These are phyloP conservation scores for Phaenicophaeus curvirostris DNA, from an alignment of 2,797 vertebrate genomes.

Conservation along the genomic window DNA sequence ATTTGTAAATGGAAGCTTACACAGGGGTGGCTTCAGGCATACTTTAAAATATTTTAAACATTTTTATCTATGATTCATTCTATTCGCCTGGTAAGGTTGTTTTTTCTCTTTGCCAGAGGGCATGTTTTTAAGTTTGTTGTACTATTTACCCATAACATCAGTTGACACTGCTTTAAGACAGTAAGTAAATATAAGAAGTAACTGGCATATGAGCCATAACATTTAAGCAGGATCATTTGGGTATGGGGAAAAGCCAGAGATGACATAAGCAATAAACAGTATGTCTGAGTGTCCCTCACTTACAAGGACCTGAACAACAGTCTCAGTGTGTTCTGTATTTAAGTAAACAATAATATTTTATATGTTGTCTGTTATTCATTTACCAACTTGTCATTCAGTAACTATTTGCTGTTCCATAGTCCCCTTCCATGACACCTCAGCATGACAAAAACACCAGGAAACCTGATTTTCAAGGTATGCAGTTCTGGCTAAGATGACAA, in stretches of 20 bases:
- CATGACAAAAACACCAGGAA: not conserved
- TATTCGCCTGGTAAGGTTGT: slow-evolving; percentile 24
- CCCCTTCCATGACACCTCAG: not conserved
- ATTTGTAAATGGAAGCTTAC: slow-evolving; percentile 15
- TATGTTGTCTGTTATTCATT: not conserved
- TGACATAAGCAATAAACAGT: not conserved
- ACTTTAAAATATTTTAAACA: not conserved
- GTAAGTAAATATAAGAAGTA: slow-evolving; percentile 21
- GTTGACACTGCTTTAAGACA: slow-evolving; percentile 55
- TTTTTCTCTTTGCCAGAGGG: not conserved
- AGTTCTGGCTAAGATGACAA: not conserved
- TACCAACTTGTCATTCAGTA: not conserved
- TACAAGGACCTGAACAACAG: not conserved
- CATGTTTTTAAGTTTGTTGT: slow-evolving; percentile 45
- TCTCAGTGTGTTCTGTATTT: not conserved
- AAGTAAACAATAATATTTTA: not conserved
- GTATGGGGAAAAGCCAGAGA: not conserved
- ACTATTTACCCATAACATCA: slow-evolving; percentile 57
- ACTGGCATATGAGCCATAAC: not conserved
- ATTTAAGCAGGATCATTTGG: not conserved
- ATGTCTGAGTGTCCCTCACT: not conserved
- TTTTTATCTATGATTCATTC: slow-evolving; percentile 46
- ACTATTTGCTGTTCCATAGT: not conserved
- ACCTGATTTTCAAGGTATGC: not conserved
- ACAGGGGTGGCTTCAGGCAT: not conserved